Percentiles rank a stretch among this genome's conserved stretches.
phyloP scores from a whole-genome alignment of 2,113 vertebrate genomes.

The Pelusios castaneus region DNA sequence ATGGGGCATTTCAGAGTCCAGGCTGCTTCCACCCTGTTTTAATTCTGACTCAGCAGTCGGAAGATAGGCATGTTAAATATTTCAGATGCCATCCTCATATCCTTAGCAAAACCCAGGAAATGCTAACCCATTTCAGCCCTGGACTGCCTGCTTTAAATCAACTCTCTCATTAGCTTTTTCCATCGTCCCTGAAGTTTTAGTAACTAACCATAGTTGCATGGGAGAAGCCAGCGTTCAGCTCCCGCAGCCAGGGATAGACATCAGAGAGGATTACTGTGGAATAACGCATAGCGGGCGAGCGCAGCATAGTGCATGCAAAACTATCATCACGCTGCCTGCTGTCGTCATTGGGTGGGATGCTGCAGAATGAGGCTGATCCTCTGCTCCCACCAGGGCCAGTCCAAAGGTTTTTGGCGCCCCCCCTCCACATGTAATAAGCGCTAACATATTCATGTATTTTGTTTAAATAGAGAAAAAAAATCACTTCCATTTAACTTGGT shows the following conservation, averaged over 20 bases:
- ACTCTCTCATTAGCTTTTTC: not conserved
- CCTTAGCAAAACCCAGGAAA: not conserved
- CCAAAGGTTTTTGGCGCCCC: too few species aligned
- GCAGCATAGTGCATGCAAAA: not conserved
- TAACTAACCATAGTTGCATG: not conserved
- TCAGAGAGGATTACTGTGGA: not conserved
- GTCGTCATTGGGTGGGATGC: not conserved
- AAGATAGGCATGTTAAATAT: not conserved
- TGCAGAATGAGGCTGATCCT: conserved; percentile 13
- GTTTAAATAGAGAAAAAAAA: too few species aligned
- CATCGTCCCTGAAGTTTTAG: not conserved
- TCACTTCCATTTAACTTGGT: too few species aligned
- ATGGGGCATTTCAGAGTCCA: not conserved
- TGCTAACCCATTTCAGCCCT: not conserved
- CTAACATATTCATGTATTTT: too few species aligned
- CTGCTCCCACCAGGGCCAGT: not conserved
- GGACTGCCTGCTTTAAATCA: conserved; percentile 47
- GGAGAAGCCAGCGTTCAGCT: conserved; percentile 41
- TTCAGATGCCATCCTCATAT: not conserved
- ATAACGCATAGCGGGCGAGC: conserved; percentile 28
- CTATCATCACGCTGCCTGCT: not conserved
- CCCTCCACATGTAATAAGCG: too few species aligned
- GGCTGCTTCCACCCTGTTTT: not conserved
- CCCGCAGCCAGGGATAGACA: not conserved
- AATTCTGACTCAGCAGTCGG: not conserved